A percentile compares a stretch with the other conserved stretches of the same genome.
Conservation (phyloP, 2,888 invertebrate genomes). For the Halictus quadricinctus region DNA sequence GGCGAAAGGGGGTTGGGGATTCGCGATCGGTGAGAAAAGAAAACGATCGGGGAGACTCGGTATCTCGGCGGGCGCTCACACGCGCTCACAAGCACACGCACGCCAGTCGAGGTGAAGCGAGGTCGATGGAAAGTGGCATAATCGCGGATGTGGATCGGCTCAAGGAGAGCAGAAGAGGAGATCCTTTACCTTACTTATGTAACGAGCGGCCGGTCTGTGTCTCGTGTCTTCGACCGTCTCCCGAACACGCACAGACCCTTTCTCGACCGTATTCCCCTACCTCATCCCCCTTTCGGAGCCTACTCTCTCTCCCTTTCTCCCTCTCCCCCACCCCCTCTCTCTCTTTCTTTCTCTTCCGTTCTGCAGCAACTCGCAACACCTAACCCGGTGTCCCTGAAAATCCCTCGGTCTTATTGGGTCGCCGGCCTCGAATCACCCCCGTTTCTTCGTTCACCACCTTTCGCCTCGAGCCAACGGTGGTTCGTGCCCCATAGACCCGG, state of each 20-base stretch:
- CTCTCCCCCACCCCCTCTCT: background rate
- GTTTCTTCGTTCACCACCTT: conserved; percentile 25
- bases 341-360: background rate
- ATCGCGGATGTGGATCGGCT: conserved; percentile 79
- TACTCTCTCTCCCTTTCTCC: background rate
- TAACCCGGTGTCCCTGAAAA: conserved; percentile 60
- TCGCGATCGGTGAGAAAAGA: conserved; percentile 10
- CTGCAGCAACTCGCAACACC: conserved; percentile 26
- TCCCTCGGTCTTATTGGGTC: conserved; percentile 53
- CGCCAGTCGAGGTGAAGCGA: conserved; percentile 67
- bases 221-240: conserved; percentile 78
- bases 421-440: conserved; percentile 23
- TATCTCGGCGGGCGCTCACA: background rate
- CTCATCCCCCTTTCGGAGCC: conserved; percentile 16
- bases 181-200: conserved; percentile 79
- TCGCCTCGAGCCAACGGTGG: background rate
- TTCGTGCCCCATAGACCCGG: background rate
- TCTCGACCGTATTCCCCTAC: conserved; percentile 30
- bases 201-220: conserved; percentile 74
- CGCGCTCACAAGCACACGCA: conserved; percentile 28
- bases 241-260: conserved; percentile 48
- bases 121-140: conserved; percentile 80
- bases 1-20: background rate
- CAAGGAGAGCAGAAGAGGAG: conserved; percentile 76
- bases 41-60: conserved; percentile 20